Conservation (phyloP, 2,888 invertebrate genomes). For the Hydropsyche betteni region DNA sequence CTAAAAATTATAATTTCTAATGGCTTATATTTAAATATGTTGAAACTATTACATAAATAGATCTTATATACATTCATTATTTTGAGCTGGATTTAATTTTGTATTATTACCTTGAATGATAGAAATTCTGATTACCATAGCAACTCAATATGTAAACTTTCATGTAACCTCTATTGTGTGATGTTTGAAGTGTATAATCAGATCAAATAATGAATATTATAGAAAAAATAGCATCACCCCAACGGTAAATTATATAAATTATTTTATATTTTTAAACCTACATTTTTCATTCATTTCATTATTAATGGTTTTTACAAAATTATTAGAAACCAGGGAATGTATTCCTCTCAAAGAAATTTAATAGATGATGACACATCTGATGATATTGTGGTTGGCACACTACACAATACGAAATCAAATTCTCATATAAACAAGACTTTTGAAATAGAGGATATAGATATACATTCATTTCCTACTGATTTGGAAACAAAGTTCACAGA, state of each 20-base stretch:
- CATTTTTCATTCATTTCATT: neutral
- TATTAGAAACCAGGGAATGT: conserved; percentile 39
- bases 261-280: neutral
- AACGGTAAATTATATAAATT: conserved; percentile 29
- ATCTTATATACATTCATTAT: too few species aligned
- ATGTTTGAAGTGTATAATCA: too few species aligned
- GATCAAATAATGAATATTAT: conserved; percentile 40
- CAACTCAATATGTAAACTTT: too few species aligned
- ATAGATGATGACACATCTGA: conserved; percentile 41
- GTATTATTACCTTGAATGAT: neutral
- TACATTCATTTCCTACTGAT: neutral
- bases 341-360: conserved; percentile 48
- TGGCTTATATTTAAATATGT: too few species aligned
- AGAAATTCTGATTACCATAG: too few species aligned
- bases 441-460: neutral
- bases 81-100: too few species aligned
- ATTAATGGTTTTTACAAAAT: neutral
- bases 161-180: neutral
- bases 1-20: too few species aligned
- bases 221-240: conserved; percentile 40
- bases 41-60: too few species aligned
- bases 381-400: conserved; percentile 23
- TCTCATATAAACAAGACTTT: neutral
- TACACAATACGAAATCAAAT: neutral
- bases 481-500: neutral